Evolutionary conservation across 2,888 invertebrate genomes (phyloP).

Genomic region (Aphrophora alni): DNA sequence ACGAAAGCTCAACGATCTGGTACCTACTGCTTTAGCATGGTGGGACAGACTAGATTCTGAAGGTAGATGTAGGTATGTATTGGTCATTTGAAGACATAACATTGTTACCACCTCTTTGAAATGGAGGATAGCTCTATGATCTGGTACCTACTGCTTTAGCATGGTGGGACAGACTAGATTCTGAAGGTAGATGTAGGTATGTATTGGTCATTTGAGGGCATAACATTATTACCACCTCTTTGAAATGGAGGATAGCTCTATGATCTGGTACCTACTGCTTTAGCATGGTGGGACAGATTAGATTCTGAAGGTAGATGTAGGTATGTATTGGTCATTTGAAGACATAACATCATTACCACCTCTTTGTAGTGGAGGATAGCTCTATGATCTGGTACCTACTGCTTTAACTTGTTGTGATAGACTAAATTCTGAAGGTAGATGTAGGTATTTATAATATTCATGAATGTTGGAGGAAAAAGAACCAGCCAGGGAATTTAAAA

Average conservation of each 20-base stretch:
- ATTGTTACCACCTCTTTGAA: slow-evolving; percentile 38
- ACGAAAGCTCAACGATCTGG: slow-evolving; percentile 30
- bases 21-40: slow-evolving; percentile 50
- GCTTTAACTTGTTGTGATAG: slow-evolving; percentile 53
- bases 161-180: slow-evolving; percentile 54
- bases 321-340: slow-evolving; percentile 38
- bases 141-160: slow-evolving; percentile 44
- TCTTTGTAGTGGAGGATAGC: slow-evolving; percentile 28
- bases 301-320: slow-evolving; percentile 38
- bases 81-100: slow-evolving; percentile 43
- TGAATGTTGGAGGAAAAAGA: too few relatives aligned
- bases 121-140: slow-evolving; percentile 20
- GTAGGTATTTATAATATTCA: slow-evolving; percentile 21
- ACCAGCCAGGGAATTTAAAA: too few relatives aligned
- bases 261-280: slow-evolving; percentile 43
- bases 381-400: slow-evolving; percentile 41
- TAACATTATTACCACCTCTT: slow-evolving; percentile 41
- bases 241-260: slow-evolving; percentile 21
- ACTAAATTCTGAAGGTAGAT: slow-evolving; percentile 42
- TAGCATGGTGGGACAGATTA: slow-evolving; percentile 54
- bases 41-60: slow-evolving; percentile 52
- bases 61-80: slow-evolving; percentile 31
- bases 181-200: slow-evolving; percentile 35
- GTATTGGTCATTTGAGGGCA: slow-evolving; percentile 42
- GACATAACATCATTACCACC: slow-evolving; percentile 43